These are phyloP conservation scores for Xestoiulus laeticollis DNA, from an alignment of 2,888 invertebrate species.

Conservation along the genomic window DNA sequence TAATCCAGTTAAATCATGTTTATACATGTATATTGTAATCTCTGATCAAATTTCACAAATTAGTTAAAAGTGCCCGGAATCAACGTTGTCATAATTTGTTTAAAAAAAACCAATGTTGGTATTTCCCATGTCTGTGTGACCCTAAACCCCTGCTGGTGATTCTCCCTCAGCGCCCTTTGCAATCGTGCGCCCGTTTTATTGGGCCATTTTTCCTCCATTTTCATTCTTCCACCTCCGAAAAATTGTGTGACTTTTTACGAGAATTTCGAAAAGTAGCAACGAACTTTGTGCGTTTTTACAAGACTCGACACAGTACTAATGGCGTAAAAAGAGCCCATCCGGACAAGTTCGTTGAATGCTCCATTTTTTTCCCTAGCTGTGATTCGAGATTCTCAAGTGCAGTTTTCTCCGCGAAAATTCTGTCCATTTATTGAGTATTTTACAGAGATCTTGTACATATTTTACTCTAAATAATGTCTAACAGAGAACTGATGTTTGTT, in stretches of 20 bases:
- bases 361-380: not conserved
- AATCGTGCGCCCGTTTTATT: not conserved
- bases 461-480: not conserved
- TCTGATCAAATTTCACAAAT: no score
- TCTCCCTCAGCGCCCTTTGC: not conserved
- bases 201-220: not conserved
- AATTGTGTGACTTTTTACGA: not conserved
- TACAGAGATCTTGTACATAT: not conserved
- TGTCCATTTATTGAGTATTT: not conserved
- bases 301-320: no score
- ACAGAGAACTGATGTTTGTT: not conserved
- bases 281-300: no score
- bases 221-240: not conserved
- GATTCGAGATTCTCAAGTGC: not conserved
- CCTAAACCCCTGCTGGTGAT: not conserved
- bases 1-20: no score
- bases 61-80: no score
- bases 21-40: no score
- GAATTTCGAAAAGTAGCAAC: not conserved
- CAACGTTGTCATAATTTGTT: no score
- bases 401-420: not conserved
- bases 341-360: not conserved
- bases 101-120: not conserved
- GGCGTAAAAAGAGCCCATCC: no score
- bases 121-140: not conserved